Conservation (phyloP, 2,888 invertebrate genomes). For the Callyntrura guangdongensis region DNA sequence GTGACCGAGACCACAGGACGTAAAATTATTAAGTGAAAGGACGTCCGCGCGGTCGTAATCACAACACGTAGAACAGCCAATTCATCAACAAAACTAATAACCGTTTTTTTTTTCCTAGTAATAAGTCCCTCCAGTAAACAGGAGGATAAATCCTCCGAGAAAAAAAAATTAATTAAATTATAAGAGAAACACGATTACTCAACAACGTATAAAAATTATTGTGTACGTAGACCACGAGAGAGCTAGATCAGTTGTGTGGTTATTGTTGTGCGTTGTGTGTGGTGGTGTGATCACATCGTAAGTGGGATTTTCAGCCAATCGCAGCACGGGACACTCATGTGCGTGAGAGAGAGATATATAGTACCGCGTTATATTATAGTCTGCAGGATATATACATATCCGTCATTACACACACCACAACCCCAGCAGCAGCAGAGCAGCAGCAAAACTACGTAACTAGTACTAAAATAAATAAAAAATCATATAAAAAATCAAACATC, state of each 20-base stretch:
- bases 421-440: no score
- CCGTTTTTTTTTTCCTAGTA: not conserved
- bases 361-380: no score
- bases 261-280: constrained; percentile 19
- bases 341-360: not conserved
- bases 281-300: constrained; percentile 78
- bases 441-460: no score
- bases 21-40: no score
- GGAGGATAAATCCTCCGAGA: not conserved
- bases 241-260: not conserved
- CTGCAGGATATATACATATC: no score
- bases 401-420: no score
- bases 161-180: constrained; percentile 1
- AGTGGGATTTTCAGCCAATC: constrained; percentile 58
- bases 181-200: not conserved
- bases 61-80: no score
- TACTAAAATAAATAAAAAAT: no score
- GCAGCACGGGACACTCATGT: not conserved
- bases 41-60: no score
- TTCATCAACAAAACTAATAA: not conserved
- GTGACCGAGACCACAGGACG: not conserved
- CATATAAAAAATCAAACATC: no score
- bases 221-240: not conserved
- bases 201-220: not conserved
- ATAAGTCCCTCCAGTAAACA: not conserved